Conservation (phyloP, 1,140 invertebrate species). For the Calephelis nemesis region DNA sequence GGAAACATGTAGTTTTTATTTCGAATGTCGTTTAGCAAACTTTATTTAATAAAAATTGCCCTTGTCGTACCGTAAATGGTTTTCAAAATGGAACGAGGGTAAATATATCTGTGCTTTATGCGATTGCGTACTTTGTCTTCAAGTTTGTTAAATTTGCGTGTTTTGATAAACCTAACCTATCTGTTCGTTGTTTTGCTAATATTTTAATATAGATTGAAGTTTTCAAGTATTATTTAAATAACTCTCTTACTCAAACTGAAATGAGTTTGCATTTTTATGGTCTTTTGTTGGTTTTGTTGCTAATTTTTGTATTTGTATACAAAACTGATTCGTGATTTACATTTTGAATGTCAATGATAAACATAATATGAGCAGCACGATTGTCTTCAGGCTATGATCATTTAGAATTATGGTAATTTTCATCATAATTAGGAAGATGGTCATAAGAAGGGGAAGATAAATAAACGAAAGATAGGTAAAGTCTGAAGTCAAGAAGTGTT, state of each 20-base stretch:
- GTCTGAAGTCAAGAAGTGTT: no score
- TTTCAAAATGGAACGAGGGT: slow-evolving; percentile 71
- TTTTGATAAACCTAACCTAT: slow-evolving; percentile 17
- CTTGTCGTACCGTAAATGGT: slow-evolving; percentile 46
- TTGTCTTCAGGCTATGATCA: no score
- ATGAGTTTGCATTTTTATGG: not conserved
- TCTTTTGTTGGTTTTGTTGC: not conserved
- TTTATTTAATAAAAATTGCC: slow-evolving; percentile 56
- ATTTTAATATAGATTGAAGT: slow-evolving; percentile 43
- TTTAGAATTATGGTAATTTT: no score
- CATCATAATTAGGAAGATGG: no score
- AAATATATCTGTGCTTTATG: slow-evolving; percentile 44
- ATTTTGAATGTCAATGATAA: no score
- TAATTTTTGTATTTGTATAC: not conserved
- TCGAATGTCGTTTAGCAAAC: slow-evolving; percentile 68
- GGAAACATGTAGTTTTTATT: slow-evolving; percentile 77
- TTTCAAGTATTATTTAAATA: slow-evolving; percentile 29
- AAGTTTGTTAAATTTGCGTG: not conserved
- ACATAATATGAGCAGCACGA: no score
- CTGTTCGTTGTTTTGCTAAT: slow-evolving; percentile 40
- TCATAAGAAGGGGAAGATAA: no score
- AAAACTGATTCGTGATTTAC: no score
- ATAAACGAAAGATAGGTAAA: no score
- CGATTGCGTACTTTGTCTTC: not conserved
- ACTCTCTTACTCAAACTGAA: not conserved